Base-by-base conservation (phyloP, 2,113 vertebrate genomes). In the Equus przewalskii region DNA sequence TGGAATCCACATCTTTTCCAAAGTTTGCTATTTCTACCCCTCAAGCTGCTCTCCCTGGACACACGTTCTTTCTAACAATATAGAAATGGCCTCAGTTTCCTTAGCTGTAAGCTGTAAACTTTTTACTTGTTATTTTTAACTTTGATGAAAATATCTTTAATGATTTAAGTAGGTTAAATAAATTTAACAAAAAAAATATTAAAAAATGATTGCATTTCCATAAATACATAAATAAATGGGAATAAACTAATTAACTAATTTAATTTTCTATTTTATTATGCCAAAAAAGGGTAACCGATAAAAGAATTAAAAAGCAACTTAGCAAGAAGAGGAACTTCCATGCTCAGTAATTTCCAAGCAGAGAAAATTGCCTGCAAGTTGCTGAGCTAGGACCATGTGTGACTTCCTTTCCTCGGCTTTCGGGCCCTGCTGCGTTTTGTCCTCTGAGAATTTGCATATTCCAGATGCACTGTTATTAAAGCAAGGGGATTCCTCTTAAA, bases 1-100 rank as follows among this genome's bases (percentile, higher is more conserved):
- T 4, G 30, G 56, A 22, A 10, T 15, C 70, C 86, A 22, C 1
- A 1, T 54, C 26, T 44, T 56, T 9, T n/a, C 46, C 41, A 16
- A n/a, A 46, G 41, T 15, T 28, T 46, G 51, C 36, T 15, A 30
- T 33, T 24, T 15, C 36, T 28, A 60, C 6, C 67, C 54, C 33
- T 1, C 16, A 44, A 54, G n/a, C 51, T 5, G 54, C 18, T 41
- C 7, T 46, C 41, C 58, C 58, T 4, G 58, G 11, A 26, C 58
- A 13, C 3, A 1, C 1, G 9, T 3, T 44, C 26, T 30, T 41
- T 3, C 2, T 9, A 22, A 21, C 44, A 73, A 30, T 3, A 6
- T 6, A 64, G 21, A 26, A 49, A 51, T 41, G 11, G 44, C 14
- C 41, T 49, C 21, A 0, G 19, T 49, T 60, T 62, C 22, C 70